Percentiles rank a stretch among this genome's conserved stretches.
These are phyloP conservation scores for Mandrillus leucophaeus DNA, from an alignment of 2,113 vertebrate species.

Conservation along the genomic window DNA sequence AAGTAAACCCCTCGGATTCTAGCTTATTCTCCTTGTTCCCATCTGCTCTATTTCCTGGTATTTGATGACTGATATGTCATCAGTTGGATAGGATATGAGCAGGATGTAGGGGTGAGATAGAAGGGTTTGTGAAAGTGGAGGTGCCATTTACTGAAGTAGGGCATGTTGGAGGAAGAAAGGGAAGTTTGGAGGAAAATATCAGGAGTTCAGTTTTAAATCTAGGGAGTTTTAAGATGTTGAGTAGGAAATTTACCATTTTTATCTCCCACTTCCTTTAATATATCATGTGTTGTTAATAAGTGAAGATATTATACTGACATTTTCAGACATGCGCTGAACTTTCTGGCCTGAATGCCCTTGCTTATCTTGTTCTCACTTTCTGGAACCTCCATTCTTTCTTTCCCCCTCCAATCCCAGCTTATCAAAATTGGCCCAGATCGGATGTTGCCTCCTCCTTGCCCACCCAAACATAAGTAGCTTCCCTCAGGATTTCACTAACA, in stretches of 20 bases:
- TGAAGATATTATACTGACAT: neutral
- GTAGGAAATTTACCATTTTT: neutral
- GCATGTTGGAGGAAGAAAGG: neutral
- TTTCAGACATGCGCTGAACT: neutral
- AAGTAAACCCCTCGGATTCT: neutral
- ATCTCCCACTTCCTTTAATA: neutral
- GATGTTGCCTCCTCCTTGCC: neutral
- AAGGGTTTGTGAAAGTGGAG: neutral
- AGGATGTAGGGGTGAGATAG: neutral
- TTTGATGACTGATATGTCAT: neutral
- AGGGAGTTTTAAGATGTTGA: neutral
- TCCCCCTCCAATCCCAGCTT: neutral
- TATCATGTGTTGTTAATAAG: neutral
- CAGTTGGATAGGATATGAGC: too few relatives aligned
- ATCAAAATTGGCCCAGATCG: neutral
- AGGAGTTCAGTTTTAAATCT: neutral
- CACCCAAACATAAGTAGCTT: neutral
- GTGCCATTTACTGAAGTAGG: neutral
- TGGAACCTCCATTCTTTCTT: neutral
- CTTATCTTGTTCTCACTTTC: neutral
- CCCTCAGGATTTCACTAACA: neutral
- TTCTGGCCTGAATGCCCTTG: neutral
- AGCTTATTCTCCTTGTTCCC: neutral
- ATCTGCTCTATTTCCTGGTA: neutral
- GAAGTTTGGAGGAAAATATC: neutral